Conservation (phyloP, 1,140 invertebrate species). For the Solen grandis region DNA sequence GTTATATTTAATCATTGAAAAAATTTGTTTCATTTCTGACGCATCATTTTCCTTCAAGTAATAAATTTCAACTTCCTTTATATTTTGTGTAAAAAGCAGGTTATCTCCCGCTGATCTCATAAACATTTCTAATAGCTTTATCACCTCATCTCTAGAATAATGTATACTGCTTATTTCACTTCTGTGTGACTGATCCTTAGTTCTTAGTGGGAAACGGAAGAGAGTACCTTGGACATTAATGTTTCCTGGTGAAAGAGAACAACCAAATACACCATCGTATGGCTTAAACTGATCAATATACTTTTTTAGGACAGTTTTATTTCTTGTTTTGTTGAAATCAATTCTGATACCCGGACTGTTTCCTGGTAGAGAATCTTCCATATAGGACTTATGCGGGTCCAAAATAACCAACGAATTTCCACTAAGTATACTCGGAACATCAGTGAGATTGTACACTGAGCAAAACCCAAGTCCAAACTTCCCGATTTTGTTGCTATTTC, state of each 20-base stretch:
- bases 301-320: constrained; percentile 50
- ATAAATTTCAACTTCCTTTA: constrained; percentile 70
- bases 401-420: constrained; percentile 66
- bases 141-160: constrained; percentile 70
- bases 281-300: constrained; percentile 70
- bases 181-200: constrained; percentile 44
- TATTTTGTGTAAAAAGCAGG: constrained; percentile 77
- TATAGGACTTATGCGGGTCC: constrained; percentile 70
- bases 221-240: constrained; percentile 62
- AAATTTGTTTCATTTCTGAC: background rate
- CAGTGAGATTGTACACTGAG: constrained; percentile 75
- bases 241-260: constrained; percentile 16
- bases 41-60: constrained; percentile 58
- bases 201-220: constrained; percentile 71
- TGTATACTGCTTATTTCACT: constrained; percentile 70
- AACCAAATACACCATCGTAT: constrained; percentile 69
- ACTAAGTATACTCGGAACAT: constrained; percentile 71
- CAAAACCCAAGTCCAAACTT: constrained; percentile 75
- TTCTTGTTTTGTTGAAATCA: constrained; percentile 54
- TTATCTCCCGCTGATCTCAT: constrained; percentile 66
- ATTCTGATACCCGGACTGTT: constrained; percentile 65
- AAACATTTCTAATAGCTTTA: constrained; percentile 68
- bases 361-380: constrained; percentile 46
- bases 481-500: constrained; percentile 70
- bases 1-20: background rate